phyloP scores from a whole-genome alignment of 2,113 vertebrate genomes.

The Rhinopomastus cyanomelas region DNA sequence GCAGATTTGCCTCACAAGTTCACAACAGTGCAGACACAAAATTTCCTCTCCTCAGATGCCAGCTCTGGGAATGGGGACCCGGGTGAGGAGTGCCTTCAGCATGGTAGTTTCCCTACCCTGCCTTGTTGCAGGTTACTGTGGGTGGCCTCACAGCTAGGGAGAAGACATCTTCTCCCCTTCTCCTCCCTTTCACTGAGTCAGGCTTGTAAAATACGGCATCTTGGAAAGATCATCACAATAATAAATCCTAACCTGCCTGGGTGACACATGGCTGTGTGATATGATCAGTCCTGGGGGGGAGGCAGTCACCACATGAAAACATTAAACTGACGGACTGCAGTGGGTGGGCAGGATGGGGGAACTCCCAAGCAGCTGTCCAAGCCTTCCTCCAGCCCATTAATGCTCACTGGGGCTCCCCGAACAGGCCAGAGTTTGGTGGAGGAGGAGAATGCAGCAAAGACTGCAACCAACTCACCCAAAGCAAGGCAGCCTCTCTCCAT shows the following conservation, averaged over 20 bases:
- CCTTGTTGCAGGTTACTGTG: not conserved
- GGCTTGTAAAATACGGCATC: not conserved
- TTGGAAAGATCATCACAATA: not conserved
- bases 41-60: not conserved
- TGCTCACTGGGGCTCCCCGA: rapidly evolving
- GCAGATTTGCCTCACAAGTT: not conserved
- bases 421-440: not conserved
- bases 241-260: not conserved
- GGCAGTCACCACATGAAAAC: not conserved
- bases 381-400: not conserved
- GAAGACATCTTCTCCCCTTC: not conserved
- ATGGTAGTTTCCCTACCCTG: not conserved
- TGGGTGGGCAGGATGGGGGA: not conserved
- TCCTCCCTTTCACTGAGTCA: not conserved
- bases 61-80: not conserved
- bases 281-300: not conserved
- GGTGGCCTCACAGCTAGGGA: not conserved
- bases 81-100: not conserved
- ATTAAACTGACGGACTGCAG: not conserved
- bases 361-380: not conserved
- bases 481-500: not conserved
- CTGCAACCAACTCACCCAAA: not conserved
- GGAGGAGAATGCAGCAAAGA: not conserved
- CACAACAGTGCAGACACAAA: not conserved
- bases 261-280: not conserved